Percentiles rank a stretch among this genome's conserved stretches.
Evolutionary conservation across 1,140 invertebrate genomes (phyloP).

Genomic region (Latrodectus geometricus): DNA sequence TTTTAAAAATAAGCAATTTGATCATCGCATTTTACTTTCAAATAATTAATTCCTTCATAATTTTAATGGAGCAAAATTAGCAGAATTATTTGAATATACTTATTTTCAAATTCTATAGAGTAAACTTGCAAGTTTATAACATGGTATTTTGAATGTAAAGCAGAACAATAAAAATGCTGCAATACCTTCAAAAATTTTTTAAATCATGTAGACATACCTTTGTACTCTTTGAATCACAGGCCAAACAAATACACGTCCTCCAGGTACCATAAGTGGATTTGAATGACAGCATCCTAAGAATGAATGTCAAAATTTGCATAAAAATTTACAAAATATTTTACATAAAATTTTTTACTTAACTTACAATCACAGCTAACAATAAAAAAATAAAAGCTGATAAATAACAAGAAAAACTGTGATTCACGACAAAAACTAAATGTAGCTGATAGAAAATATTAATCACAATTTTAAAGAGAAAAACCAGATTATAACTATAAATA

Average conservation of each 20-base stretch:
- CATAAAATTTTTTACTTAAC: neutral
- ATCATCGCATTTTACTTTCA: too few relatives aligned
- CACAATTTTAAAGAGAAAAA: neutral
- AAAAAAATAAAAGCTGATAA: neutral
- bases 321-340: neutral
- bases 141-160: neutral
- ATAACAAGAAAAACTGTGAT: neutral
- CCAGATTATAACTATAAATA: neutral
- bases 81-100: too few relatives aligned
- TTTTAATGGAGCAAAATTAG: too few relatives aligned
- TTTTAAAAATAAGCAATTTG: too few relatives aligned
- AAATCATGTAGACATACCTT: slow-evolving; percentile 74
- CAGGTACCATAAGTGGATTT: slow-evolving; percentile 90
- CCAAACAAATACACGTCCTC: slow-evolving; percentile 97
- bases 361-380: neutral
- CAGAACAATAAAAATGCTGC: neutral
- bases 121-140: neutral
- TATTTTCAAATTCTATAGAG: too few relatives aligned
- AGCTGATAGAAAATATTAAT: neutral
- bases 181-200: neutral
- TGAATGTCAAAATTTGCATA: neutral
- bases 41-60: too few relatives aligned
- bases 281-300: slow-evolving; percentile 87
- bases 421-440: too few relatives aligned
- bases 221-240: slow-evolving; percentile 94